phyloP scores from a whole-genome alignment of 1,140 invertebrate species.

The Acyrthosiphon pisum region DNA sequence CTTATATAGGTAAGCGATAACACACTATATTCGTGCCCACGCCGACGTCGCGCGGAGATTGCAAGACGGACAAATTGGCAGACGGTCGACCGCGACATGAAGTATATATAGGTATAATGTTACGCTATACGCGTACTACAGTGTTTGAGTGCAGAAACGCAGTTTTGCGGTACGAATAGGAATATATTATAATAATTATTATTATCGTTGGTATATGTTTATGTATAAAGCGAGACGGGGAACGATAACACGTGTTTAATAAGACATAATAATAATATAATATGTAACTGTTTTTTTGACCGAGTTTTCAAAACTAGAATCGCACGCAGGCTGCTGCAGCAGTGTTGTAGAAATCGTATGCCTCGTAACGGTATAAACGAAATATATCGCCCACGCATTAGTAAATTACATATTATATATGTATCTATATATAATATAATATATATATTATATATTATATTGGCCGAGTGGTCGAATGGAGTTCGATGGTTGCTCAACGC shows the following conservation, averaged over 20 bases:
- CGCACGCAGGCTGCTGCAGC: too few species aligned
- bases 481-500: neutral
- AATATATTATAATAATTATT: neutral
- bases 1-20: neutral
- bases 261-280: neutral
- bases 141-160: neutral
- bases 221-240: neutral
- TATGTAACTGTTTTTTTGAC: constrained; percentile 36
- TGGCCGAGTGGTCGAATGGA: neutral
- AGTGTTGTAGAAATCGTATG: constrained; percentile 9
- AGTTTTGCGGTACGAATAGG: neutral
- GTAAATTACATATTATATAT: neutral
- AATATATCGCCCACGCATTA: constrained; percentile 47
- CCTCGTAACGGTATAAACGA: constrained; percentile 31
- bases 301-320: constrained; percentile 21
- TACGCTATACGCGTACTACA: too few species aligned
- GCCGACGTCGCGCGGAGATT: neutral
- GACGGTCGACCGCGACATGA: neutral
- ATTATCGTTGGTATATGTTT: neutral
- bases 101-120: too few species aligned
- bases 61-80: neutral
- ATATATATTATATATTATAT: neutral
- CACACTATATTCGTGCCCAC: neutral
- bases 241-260: neutral
- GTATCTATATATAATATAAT: neutral